Evolutionary conservation across 2,888 invertebrate genomes (phyloP).

Genomic region (Tachina lurida): DNA sequence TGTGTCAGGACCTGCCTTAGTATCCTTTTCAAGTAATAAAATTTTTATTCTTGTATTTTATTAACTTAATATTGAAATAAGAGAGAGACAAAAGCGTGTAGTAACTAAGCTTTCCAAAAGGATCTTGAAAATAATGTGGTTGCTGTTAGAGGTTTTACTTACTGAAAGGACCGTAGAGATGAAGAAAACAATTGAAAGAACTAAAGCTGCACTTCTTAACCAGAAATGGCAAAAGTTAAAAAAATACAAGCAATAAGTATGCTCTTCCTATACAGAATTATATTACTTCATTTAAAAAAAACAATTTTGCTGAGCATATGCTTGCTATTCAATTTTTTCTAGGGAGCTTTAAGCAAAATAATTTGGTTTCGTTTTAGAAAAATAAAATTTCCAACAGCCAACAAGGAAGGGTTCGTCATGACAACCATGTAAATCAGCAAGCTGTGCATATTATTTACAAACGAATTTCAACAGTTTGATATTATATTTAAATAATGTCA

Average conservation of each 20-base stretch:
- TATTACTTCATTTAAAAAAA: constrained; percentile 37
- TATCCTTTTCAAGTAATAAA: too few species aligned
- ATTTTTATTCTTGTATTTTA: too few species aligned
- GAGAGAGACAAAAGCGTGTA: too few species aligned
- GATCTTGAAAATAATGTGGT: background rate
- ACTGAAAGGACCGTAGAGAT: background rate
- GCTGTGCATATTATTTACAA: constrained; percentile 19
- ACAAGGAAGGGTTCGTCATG: background rate
- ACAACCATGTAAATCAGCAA: constrained; percentile 29
- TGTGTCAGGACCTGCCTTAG: too few species aligned
- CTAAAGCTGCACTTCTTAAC: constrained; percentile 38
- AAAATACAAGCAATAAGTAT: constrained; percentile 29
- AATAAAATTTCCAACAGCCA: background rate
- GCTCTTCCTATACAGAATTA: background rate
- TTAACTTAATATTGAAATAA: too few species aligned
- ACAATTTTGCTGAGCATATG: constrained; percentile 16
- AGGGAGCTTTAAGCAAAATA: constrained; percentile 15
- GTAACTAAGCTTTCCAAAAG: too few species aligned
- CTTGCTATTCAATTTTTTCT: background rate
- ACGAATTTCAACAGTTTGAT: constrained; percentile 4
- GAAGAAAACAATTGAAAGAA: background rate
- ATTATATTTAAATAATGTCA: constrained; percentile 61
- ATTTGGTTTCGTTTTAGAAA: background rate
- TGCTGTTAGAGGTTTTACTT: background rate
- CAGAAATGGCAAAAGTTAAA: constrained; percentile 5